phyloP scores from a whole-genome alignment of 2,888 invertebrate genomes.

The Drosophila cognata region DNA sequence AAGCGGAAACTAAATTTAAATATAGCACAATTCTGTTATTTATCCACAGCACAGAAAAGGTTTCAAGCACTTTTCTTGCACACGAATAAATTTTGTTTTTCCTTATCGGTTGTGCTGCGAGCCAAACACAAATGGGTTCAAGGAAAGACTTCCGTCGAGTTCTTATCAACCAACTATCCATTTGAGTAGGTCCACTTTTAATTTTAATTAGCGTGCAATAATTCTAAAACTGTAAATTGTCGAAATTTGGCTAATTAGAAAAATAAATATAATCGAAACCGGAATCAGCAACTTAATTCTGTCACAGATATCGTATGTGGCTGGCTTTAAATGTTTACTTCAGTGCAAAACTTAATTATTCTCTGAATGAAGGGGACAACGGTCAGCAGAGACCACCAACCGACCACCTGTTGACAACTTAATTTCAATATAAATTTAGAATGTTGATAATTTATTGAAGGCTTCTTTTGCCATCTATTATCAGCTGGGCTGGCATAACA shows the following conservation, averaged over 20 bases:
- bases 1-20: constrained; percentile 9
- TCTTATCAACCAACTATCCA: not conserved
- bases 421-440: not conserved
- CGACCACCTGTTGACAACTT: not conserved
- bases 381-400: no score
- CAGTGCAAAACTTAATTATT: not conserved
- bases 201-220: not conserved
- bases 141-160: not conserved
- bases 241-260: no score
- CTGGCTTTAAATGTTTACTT: not conserved
- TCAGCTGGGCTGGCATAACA: not conserved
- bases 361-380: no score
- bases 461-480: not conserved
- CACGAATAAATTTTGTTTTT: not conserved
- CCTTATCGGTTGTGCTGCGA: not conserved
- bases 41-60: not conserved
- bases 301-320: not conserved
- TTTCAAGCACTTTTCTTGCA: not conserved
- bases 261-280: not conserved
- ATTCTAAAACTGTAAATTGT: no score
- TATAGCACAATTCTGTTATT: not conserved
- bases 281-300: not conserved
- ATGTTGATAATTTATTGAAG: not conserved
- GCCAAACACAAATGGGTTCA: not conserved
- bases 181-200: not conserved